Base-by-base conservation (phyloP, 2,113 vertebrate species). In the Apodemus sylvaticus region DNA sequence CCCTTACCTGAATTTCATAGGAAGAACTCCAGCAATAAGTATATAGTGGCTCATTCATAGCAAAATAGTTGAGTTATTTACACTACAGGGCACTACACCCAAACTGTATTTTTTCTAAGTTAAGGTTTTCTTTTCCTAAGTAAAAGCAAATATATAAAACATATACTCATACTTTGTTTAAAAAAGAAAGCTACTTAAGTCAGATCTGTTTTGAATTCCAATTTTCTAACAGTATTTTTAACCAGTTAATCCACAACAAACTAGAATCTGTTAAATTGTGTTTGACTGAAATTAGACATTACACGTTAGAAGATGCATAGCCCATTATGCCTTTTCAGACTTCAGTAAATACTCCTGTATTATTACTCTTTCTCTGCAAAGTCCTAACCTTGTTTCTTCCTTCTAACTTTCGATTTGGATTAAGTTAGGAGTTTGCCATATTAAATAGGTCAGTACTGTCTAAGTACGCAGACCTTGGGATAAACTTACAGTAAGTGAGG, bases 41-140 rank as follows among this genome's bases (percentile, higher is more conserved):
- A 98, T 97, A 98, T 98, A 98, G 96, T 98, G 93, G 96, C 89
- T 98, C 98, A 98, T 98, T 98, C 98, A 98, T 97, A 96, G 98
- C 96, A 98, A 97, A 98, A 98, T 64, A 98, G 96, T 83, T 97
- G 89, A 92, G 97, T 96, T 98, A 97, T 98, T 99, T 98, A 97
- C 77, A 97, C 97, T 97, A 98, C 85, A 95, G 48, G 93, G 95
- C 95, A 96, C 95, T 97, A 98, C 92, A 98, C 89, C 97, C 91
- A 98, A 94, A 31, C 87, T 93, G 70, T 97, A 97, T 95, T 98
- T 98, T 73, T 98, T 91, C 91, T 97, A 97, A 97, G 94, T 96
- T 89, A 96, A 78, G 8, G 34, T 45, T 95, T 95, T 96, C 95
- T 96, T 81, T 87, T 2, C 62, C 93, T 94, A 92, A 95, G 94